Base-by-base conservation (phyloP, 2,888 invertebrate genomes). In the Camponotus fellah region DNA sequence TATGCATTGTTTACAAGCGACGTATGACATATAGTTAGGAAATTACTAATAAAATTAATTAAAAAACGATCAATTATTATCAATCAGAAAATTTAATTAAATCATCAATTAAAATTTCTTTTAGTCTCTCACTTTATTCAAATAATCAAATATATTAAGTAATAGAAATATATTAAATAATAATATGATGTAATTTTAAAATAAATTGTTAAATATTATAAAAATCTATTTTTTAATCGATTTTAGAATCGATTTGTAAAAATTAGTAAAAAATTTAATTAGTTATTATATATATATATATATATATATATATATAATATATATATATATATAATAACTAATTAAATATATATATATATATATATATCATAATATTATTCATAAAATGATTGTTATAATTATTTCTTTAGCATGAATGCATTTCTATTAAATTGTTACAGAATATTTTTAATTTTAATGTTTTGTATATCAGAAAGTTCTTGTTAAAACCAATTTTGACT, bases 401-500 rank as follows among this genome's bases (percentile, higher is more conserved):
- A 75, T 49, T 26, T 26, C 12, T 76, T 17, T 32, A 17, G 21
- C 56, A 34, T 34, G 9, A 64, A 65, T 68, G 53, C 40, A 40
- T 77, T 68, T 66, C 77, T 40, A 32, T 77, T 68, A 68, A 68
- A 53, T 56, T 40, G 40, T 2, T 77, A 12, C 4, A 56, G n/a
- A 77, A 12, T 26, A 40, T 40, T 56, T 56, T 77, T 68, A 53
- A 76, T 76, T 65, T 76, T 17, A 49, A 77, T 37, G 26, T 66
- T 66, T 68, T 68, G n/a, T 53, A n/a, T 3, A 1, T 53, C n/a
- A 58, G 26, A 34, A 32, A 77, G 56, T 68, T 43, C 32, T 77
- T n/a, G 66, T 77, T 76, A 68, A 68, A 77, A 14, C n/a, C 56
- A 77, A 77, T 77, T 77, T 68, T 68, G 40, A 68, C 56, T n/a